Percentiles rank a stretch among this genome's conserved stretches.
Conservation (phyloP, 1,140 invertebrate genomes). For the Spodoptera litura region DNA sequence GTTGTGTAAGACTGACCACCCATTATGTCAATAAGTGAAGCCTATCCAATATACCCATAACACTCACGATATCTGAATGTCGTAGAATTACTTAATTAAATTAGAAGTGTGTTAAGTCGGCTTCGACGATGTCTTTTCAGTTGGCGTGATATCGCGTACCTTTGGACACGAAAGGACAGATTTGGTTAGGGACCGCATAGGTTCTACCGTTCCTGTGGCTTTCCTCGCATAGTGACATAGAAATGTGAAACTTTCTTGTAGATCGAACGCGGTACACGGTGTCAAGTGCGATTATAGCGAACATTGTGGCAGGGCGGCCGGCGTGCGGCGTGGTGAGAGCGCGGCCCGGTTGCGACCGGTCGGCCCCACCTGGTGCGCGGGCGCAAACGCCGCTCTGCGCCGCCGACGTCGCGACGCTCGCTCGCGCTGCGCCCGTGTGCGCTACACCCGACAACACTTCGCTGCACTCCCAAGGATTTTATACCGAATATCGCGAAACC, state of each 20-base stretch:
- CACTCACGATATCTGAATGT: conserved; percentile 23
- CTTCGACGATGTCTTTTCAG: conserved; percentile 63
- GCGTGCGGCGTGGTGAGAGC: conserved; percentile 71
- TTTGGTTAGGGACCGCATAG: conserved; percentile 26
- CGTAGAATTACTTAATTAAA: conserved; percentile 76
- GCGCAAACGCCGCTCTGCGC: conserved; percentile 79
- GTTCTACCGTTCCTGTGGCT: conserved; percentile 38
- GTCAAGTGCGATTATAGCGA: conserved; percentile 82
- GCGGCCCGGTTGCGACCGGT: conserved; percentile 82
- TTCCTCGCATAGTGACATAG: conserved; percentile 66
- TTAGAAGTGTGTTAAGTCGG: conserved; percentile 68
- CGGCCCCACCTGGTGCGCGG: conserved; percentile 76
- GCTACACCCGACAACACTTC: conserved; percentile 59
- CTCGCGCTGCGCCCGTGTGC: conserved; percentile 69
- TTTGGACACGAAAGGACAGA: conserved; percentile 34
- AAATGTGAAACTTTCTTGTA: conserved; percentile 83
- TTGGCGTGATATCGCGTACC: conserved; percentile 39
- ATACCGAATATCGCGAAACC: conserved; percentile 52
- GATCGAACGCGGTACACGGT: conserved; percentile 77
- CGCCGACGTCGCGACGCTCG: conserved; percentile 83
- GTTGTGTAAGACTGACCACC: conserved; percentile 25
- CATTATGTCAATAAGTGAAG: conserved; percentile 36
- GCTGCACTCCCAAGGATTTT: conserved; percentile 54
- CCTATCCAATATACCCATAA: not conserved
- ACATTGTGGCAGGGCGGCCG: conserved; percentile 70